A percentile compares a stretch with the other conserved stretches of the same genome.
These are phyloP conservation scores for Heliconius ethilla DNA, from an alignment of 2,888 invertebrate species.

Conservation along the genomic window DNA sequence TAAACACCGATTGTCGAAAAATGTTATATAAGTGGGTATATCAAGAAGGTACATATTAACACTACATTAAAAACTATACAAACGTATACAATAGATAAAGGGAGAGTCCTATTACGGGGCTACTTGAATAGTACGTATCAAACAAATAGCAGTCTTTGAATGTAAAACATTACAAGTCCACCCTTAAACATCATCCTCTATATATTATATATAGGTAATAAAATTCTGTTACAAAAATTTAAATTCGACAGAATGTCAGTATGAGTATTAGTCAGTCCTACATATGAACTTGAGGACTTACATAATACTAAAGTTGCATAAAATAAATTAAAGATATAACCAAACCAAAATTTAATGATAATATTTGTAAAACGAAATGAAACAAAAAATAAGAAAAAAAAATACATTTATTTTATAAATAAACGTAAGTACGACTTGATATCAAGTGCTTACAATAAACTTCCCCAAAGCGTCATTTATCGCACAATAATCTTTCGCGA, in stretches of 20 bases:
- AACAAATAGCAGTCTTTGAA: constrained; percentile 56
- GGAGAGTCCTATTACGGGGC: constrained; percentile 42
- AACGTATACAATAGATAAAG: constrained; percentile 40
- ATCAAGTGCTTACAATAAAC: constrained; percentile 29
- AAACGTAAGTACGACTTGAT: constrained; percentile 56
- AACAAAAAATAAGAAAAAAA: constrained; percentile 48
- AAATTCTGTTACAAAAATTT: constrained; percentile 48
- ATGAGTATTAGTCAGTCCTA: neutral
- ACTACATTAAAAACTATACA: constrained; percentile 44
- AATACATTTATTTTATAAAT: constrained; percentile 53
- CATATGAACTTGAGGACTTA: neutral
- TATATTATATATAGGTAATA: constrained; percentile 41
- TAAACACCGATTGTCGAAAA: constrained; percentile 57
- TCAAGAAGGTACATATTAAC: constrained; percentile 50
- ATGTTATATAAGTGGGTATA: constrained; percentile 49
- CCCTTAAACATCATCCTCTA: constrained; percentile 40
- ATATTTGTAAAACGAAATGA: constrained; percentile 42
- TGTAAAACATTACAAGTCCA: constrained; percentile 48
- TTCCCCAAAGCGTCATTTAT: constrained; percentile 3
- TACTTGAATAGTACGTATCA: constrained; percentile 51
- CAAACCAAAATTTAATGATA: constrained; percentile 1
- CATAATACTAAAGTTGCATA: neutral
- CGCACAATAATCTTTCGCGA: neutral
- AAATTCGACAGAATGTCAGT: constrained; percentile 55
- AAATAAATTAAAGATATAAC: neutral